Evolutionary conservation across 64 coral and sea anemone genomes (phyloP).

Genomic region (Actinia equina): DNA sequence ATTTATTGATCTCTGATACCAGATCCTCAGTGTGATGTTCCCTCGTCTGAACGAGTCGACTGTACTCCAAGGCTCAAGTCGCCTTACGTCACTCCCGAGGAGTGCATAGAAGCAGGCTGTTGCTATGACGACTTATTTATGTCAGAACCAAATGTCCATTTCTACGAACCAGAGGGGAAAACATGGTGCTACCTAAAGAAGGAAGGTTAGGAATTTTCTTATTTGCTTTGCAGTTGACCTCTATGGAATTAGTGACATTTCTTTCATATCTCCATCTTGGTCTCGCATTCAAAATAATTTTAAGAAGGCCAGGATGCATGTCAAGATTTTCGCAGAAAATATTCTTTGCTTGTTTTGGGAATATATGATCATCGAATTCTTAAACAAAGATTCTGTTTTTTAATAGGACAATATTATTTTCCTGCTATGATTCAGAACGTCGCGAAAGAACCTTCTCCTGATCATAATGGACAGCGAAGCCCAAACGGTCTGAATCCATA

Average conservation of each 20-base stretch:
- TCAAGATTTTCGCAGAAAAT: no score
- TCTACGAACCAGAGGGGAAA: conserved; percentile 11
- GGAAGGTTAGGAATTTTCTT: neutral
- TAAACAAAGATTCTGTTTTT: neutral
- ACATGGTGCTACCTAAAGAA: conserved; percentile 23
- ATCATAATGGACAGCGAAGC: neutral
- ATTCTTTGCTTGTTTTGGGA: neutral
- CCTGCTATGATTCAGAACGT: neutral
- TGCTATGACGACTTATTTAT: conserved; percentile 36
- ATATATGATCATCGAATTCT: neutral
- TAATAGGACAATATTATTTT: neutral
- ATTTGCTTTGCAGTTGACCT: no score
- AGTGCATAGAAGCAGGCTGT: neutral
- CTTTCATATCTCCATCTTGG: no score
- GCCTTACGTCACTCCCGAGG: neutral
- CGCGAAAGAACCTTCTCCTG: neutral
- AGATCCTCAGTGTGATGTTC: neutral
- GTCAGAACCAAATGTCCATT: conserved; percentile 1
- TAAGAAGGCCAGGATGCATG: no score
- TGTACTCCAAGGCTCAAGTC: neutral
- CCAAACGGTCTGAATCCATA: neutral
- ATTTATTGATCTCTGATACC: neutral
- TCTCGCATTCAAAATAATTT: no score
- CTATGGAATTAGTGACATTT: no score
- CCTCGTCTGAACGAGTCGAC: neutral